phyloP scores from a whole-genome alignment of 2,113 vertebrate species.

The Solea senegalensis region DNA sequence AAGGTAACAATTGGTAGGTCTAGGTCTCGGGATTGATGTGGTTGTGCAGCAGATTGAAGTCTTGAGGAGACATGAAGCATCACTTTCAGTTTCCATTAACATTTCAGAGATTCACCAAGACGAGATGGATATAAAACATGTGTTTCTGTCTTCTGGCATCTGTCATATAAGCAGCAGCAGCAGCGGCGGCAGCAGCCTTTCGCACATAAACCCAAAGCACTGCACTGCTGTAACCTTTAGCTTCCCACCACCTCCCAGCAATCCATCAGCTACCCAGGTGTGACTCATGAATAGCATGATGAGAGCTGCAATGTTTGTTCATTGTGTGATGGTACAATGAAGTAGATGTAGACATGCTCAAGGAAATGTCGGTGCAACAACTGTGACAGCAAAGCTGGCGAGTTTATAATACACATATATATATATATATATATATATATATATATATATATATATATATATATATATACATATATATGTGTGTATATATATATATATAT shows the following conservation, averaged over 20 bases:
- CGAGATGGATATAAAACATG: background rate
- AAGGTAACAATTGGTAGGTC: background rate
- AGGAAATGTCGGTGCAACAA: constrained; percentile 23
- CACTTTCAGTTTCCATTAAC: no score
- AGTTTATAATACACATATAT: constrained; percentile 1
- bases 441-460: no score
- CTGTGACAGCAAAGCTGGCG: constrained; percentile 40
- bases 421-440: no score
- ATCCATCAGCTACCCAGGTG: constrained; percentile 22
- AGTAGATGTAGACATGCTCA: constrained; percentile 16
- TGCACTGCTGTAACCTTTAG: constrained; percentile 26
- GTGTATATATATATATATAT: no score
- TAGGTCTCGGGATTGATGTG: no score
- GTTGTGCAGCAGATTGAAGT: no score
- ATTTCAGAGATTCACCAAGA: no score
- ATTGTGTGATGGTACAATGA: constrained; percentile 10
- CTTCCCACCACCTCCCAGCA: constrained; percentile 3
- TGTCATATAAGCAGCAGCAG: no score
- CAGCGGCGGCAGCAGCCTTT: no score
- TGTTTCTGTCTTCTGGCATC: background rate
- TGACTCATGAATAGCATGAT: constrained; percentile 27
- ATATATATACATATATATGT: no score
- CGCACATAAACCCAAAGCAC: background rate
- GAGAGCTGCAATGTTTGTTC: constrained; percentile 23
- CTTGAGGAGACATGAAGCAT: no score